phyloP scores from a whole-genome alignment of 2,888 invertebrate species.

The Minunthozetes semirufus region DNA sequence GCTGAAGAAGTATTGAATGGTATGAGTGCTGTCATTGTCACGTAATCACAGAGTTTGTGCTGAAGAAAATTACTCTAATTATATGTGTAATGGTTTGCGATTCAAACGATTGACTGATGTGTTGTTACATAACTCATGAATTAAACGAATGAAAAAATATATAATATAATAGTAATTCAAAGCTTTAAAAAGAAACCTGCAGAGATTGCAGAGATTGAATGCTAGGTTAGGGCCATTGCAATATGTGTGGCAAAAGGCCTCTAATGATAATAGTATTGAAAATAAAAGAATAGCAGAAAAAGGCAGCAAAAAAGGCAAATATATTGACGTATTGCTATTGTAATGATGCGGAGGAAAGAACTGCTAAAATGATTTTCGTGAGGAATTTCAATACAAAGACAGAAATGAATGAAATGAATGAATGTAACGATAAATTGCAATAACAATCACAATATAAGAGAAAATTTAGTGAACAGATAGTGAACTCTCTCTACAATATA shows the following conservation, averaged over 20 bases:
- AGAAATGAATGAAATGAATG: not conserved
- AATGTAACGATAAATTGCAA: not conserved
- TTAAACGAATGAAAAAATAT: not conserved
- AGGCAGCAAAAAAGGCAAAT: not conserved
- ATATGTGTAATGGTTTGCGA: constrained; percentile 11
- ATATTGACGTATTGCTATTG: constrained; percentile 19
- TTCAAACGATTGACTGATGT: constrained; percentile 12
- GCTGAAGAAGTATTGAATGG: not conserved
- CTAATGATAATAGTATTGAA: not conserved
- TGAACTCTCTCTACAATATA: not conserved
- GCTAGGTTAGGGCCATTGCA: not conserved
- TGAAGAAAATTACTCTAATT: constrained; percentile 23
- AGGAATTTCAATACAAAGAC: constrained; percentile 4
- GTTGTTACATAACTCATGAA: constrained; percentile 13
- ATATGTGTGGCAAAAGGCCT: constrained; percentile 5
- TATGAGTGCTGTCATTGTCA: not conserved
- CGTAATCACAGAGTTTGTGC: constrained; percentile 4
- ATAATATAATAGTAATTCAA: not conserved
- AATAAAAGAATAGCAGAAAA: not conserved
- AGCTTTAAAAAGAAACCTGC: not conserved
- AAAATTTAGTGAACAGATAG: not conserved
- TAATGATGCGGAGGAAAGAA: not conserved
- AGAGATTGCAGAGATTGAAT: not conserved
- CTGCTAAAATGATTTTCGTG: constrained; percentile 20
- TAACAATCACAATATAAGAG: not conserved